Base-by-base conservation (phyloP, 2,888 invertebrate genomes). In the Chorisops tibialis region DNA sequence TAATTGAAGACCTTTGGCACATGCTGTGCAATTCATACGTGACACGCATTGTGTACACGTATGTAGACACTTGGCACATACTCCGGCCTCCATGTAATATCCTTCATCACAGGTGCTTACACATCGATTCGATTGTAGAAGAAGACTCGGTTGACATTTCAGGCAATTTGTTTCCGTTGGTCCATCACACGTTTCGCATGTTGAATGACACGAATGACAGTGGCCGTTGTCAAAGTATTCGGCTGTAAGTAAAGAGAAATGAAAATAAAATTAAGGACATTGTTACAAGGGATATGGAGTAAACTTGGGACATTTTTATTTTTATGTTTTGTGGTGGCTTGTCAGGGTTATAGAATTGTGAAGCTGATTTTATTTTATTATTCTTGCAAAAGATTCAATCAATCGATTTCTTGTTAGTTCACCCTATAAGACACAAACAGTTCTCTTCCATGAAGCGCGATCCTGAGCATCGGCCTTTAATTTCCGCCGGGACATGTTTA, bases 151-250 rank as follows among this genome's bases (percentile, higher is more conserved):
- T n/a, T 82, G 82, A 70, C 91, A 92, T 35, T 89, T 87, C 24
- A 91, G 78, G 74, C 92, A 92, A 61, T 86, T 84, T 41, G 81
- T 81, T 35, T 87, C 86, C n/a, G 85, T 84, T 4, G 86, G 83
- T 0, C 91, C 93, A 65, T 85, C 87, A 74, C 94, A 94, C n/a
- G 87, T 86, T 66, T 89, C 89, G 71, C 94, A 94, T 1, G 88
- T 87, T 2, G 83, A 82, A 72, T 91, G 87, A 72, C 93, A 94
- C 3, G 83, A 81, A 65, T 84, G 84, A 74, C 94, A 94, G 48
- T 81, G 81, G 43, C 82, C 83, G 50, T 82, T 83, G 70, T 88
- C 88, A 70, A 83, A 86, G 78, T 88, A 91, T 78, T 91, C 88
- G 70, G 82, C 88, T 88, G 79, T 62, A 79, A 47, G 18, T 41